Evolutionary conservation across 2,888 invertebrate species (phyloP).

Genomic region (Nymphalis polychloros): DNA sequence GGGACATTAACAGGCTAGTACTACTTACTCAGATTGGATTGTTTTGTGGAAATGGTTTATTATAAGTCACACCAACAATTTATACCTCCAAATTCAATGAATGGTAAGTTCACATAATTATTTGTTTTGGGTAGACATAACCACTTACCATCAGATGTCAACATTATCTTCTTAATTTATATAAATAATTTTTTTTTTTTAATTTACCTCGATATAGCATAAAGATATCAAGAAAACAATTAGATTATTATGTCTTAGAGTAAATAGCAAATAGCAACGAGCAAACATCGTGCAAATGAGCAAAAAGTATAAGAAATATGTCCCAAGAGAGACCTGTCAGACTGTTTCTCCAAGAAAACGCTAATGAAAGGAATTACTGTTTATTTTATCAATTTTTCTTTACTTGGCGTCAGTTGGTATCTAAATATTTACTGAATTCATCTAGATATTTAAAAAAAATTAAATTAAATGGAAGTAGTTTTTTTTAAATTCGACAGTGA

Average conservation of each 20-base stretch:
- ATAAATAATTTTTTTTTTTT: neutral
- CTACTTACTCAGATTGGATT: too few species aligned
- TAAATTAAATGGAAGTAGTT: neutral
- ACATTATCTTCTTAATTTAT: too few species aligned
- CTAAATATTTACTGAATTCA: too few species aligned
- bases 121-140: too few species aligned
- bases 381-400: slow-evolving; percentile 28
- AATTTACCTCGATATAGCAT: neutral
- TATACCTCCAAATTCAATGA: too few species aligned
- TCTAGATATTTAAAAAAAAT: too few species aligned
- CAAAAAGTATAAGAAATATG: slow-evolving; percentile 34
- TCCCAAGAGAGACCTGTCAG: slow-evolving; percentile 18
- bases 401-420: slow-evolving; percentile 14
- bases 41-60: too few species aligned
- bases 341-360: slow-evolving; percentile 23
- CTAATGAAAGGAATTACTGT: slow-evolving; percentile 40
- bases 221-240: neutral
- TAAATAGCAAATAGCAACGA: neutral
- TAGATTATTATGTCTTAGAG: neutral
- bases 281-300: slow-evolving; percentile 30
- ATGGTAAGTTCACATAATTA: too few species aligned
- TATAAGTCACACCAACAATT: too few species aligned
- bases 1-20: too few species aligned
- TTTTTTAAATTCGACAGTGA: neutral
- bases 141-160: too few species aligned